Percentiles rank a stretch among this genome's conserved stretches.
These are phyloP conservation scores for Macrobrachium rosenbergii DNA, from an alignment of 1,140 invertebrate species.

Conservation along the genomic window DNA sequence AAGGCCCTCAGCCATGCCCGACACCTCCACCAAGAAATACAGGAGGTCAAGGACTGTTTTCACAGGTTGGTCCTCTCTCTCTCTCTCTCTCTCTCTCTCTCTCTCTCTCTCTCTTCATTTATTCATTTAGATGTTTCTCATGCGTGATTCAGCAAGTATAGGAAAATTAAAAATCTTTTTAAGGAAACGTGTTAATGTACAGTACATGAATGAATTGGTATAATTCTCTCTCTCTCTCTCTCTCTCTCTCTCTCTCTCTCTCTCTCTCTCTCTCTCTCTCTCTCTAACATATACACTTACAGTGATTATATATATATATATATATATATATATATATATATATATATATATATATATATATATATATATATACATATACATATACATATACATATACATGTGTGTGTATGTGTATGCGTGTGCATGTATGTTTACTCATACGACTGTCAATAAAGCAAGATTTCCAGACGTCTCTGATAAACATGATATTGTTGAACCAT, in stretches of 20 bases:
- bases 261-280: too few species aligned
- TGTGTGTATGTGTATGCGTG: not conserved
- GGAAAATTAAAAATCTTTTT: too few species aligned
- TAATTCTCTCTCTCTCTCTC: too few species aligned
- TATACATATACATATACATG: not conserved
- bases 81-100: conserved; percentile 34
- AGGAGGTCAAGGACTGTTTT: conserved; percentile 42
- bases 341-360: not conserved
- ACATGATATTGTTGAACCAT: not conserved
- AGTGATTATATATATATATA: conserved; percentile 19
- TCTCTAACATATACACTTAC: not conserved
- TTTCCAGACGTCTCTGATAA: too few species aligned
- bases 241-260: too few species aligned
- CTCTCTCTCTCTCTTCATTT: conserved; percentile 20
- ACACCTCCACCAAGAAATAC: conserved; percentile 57
- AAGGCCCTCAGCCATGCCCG: conserved; percentile 38
- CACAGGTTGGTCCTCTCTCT: conserved; percentile 36
- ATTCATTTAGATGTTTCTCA: not conserved
- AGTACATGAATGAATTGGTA: too few species aligned
- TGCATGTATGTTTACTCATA: not conserved
- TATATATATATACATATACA: not conserved
- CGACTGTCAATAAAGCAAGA: not conserved
- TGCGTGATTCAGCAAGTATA: too few species aligned
- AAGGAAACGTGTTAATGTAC: too few species aligned
- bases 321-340: conserved; percentile 15